These are phyloP conservation scores for Aricia agestis DNA, from an alignment of 1,140 invertebrate genomes.

Conservation along the genomic window DNA sequence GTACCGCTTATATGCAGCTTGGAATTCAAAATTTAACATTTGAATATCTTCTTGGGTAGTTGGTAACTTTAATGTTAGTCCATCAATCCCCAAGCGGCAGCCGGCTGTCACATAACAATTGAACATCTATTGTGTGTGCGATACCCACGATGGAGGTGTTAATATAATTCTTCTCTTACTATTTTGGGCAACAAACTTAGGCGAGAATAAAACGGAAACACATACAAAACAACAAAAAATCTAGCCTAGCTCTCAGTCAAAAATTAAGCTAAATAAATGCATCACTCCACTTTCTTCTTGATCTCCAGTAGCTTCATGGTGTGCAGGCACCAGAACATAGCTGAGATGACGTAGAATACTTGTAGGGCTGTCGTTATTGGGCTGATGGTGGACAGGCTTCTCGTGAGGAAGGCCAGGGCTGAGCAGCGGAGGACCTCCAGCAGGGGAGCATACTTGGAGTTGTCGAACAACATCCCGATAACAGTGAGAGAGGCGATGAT, in stretches of 20 bases:
- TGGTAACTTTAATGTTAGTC: too few relatives aligned
- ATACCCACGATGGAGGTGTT: too few relatives aligned
- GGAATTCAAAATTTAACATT: too few relatives aligned
- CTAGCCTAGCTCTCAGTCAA: constrained; percentile 9
- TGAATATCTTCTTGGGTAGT: too few relatives aligned
- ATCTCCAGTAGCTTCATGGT: constrained; percentile 62
- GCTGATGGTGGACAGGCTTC: constrained; percentile 44
- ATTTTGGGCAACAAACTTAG: background rate
- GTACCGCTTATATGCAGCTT: too few relatives aligned
- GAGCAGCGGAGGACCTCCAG: constrained; percentile 78
- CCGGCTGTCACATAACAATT: too few relatives aligned
- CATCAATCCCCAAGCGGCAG: too few relatives aligned
- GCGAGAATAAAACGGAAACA: background rate
- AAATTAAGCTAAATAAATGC: constrained; percentile 6
- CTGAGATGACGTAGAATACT: constrained; percentile 59
- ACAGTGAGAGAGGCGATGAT: constrained; percentile 81
- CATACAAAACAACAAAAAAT: background rate
- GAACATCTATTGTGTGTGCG: too few relatives aligned
- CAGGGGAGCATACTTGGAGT: constrained; percentile 69
- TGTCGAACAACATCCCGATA: constrained; percentile 84
- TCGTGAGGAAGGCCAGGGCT: constrained; percentile 62
- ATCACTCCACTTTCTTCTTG: constrained; percentile 36
- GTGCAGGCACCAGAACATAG: constrained; percentile 67
- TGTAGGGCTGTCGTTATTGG: constrained; percentile 49
- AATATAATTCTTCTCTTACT: background rate